Base-by-base conservation (phyloP, 2,113 vertebrate species). In the Haplochromis vanheusdeni region DNA sequence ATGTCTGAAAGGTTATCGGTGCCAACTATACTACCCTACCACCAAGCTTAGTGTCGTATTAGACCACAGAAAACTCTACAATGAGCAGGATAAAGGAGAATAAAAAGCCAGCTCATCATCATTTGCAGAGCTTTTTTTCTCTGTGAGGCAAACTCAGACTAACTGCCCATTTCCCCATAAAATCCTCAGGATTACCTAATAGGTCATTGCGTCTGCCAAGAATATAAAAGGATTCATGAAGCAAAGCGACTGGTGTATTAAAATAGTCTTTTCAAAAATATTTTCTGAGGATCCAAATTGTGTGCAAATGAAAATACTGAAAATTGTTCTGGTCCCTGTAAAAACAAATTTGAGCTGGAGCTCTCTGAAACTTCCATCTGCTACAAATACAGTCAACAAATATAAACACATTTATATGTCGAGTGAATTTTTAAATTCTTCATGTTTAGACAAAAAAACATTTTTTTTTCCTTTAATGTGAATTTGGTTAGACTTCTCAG, bases 111-210 rank as follows among this genome's bases (percentile, higher is more conserved):
- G 90, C 90, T 94, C 93, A 91, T 94, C 93, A 94, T 93, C 88
- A 94, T 93, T 95, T 93, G 93, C 89, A 83, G 89, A 92, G 93
- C 91, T 79, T 86, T 86, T 94, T 68, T 68, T 4, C 92, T 89
- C 86, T 82, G 56, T 11, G 51, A 86, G 87, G 81, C 93, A 93
- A 92, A 87, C 93, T 73, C 90, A 88, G 89, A 94, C 92, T 94
- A 95, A 95, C 95, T 93, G 92, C 86, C 92, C 94, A 94, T 94
- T 95, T 95, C 92, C 90, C 82, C 62, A 88, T 85, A 79, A 93
- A 95, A 95, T 93, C 95, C 94, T 89, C 9, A 9, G 92, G 95
- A 95, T 96, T 95, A 96, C 94, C 92, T 93, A 93, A 96, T 94
- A 96, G 95, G 95, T 95, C 95, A 95, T 87, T 26, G 85, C 86